A percentile compares a stretch with the other conserved stretches of the same genome.
Conservation (phyloP, 2,797 vertebrate species). For the Salarias fasciatus region DNA sequence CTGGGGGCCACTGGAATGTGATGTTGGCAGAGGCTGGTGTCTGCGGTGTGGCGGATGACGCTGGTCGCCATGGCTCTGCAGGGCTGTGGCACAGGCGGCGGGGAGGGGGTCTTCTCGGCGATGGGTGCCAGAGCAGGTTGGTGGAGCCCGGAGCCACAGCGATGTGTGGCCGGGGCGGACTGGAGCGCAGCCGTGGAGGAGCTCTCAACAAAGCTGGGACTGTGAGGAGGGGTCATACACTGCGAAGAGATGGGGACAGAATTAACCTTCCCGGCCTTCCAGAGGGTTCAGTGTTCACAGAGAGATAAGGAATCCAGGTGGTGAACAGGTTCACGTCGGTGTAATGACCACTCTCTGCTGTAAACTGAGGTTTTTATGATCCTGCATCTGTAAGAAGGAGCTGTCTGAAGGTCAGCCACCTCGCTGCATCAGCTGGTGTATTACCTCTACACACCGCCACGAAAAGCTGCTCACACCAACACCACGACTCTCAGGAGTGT, state of each 20-base stretch:
- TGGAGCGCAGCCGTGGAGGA: constrained; percentile 64
- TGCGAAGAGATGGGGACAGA: constrained; percentile 60
- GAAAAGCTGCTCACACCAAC: constrained; percentile 35
- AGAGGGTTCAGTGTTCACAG: constrained; percentile 20
- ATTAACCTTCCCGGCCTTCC: too few relatives aligned
- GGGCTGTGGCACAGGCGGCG: constrained; percentile 59
- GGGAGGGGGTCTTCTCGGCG: constrained; percentile 52
- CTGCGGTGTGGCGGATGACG: constrained; percentile 92
- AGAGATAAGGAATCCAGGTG: constrained; percentile 31
- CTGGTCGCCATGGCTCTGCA: constrained; percentile 91
- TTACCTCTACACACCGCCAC: constrained; percentile 31
- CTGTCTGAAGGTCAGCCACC: constrained; percentile 60
- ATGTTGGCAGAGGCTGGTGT: constrained; percentile 80
- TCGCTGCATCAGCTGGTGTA: constrained; percentile 36
- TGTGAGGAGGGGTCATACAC: constrained; percentile 99
- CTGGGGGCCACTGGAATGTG: constrained; percentile 75
- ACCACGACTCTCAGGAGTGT: constrained; percentile 4
- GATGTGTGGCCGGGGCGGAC: constrained; percentile 50
- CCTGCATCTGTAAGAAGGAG: constrained; percentile 21
- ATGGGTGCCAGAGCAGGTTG: constrained; percentile 51
- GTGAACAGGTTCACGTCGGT: constrained; percentile 12
- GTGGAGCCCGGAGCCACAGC: constrained; percentile 41
- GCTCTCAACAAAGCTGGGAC: constrained; percentile 90
- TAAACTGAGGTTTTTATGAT: constrained; percentile 56
- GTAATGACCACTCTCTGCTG: constrained; percentile 38